Evolutionary conservation across 1,140 invertebrate genomes (phyloP).

Genomic region (Nasonia vitripennis): DNA sequence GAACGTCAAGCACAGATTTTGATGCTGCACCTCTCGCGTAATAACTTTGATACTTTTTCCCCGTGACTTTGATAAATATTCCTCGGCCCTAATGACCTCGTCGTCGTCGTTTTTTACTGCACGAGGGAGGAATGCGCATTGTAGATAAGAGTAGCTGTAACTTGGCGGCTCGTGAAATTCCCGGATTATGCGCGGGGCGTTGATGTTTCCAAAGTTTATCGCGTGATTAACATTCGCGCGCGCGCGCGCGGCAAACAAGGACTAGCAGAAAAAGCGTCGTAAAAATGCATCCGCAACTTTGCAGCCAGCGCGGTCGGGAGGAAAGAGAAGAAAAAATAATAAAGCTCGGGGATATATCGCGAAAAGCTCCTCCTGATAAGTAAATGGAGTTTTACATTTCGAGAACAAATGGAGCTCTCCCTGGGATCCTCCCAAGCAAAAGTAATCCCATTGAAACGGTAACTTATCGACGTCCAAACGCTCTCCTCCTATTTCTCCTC

Average conservation of each 20-base stretch:
- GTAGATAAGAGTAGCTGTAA: constrained; percentile 34
- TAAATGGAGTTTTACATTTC: constrained; percentile 52
- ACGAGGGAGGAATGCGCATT: constrained; percentile 24
- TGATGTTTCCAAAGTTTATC: constrained; percentile 25
- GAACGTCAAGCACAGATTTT: constrained; percentile 43
- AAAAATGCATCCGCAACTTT: constrained; percentile 8
- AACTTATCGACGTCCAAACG: constrained; percentile 50
- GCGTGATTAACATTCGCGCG: constrained; percentile 30
- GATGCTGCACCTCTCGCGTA: constrained; percentile 15
- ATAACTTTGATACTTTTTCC: constrained; percentile 15
- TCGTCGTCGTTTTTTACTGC: not conserved
- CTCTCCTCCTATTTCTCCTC: not conserved
- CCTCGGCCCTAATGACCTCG: not conserved
- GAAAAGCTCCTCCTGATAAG: constrained; percentile 43
- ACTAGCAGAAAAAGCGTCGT: not conserved
- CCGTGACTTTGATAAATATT: constrained; percentile 45
- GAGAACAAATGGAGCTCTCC: constrained; percentile 49
- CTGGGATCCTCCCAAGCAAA: constrained; percentile 40
- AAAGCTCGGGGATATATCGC: constrained; percentile 20
- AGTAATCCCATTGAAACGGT: constrained; percentile 52
- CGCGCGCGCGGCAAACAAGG: not conserved
- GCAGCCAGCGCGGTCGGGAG: not conserved
- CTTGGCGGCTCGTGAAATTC: constrained; percentile 40
- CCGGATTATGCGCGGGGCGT: not conserved
- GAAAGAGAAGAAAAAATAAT: not conserved